Evolutionary conservation across 2,797 vertebrate genomes (phyloP).

Genomic region (Pangasius sanitwongsei): DNA sequence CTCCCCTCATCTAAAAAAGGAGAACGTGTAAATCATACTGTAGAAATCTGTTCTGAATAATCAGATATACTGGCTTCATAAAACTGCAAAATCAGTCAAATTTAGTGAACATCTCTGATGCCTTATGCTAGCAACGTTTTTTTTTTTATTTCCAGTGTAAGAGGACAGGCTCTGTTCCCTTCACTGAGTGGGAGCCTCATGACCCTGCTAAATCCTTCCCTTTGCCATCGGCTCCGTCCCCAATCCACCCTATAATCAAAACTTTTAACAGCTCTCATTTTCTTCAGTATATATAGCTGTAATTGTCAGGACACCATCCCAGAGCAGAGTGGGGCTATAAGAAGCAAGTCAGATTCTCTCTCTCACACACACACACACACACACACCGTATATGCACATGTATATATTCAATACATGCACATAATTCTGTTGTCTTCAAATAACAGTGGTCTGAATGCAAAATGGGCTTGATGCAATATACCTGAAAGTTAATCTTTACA

Average conservation of each 20-base stretch:
- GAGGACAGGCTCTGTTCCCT: slow-evolving; percentile 27
- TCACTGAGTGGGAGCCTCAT: slow-evolving; percentile 38
- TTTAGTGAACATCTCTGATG: slow-evolving; percentile 21
- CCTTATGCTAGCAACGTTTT: slow-evolving; percentile 7
- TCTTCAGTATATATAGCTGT: slow-evolving; percentile 82
- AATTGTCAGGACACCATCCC: slow-evolving; percentile 79
- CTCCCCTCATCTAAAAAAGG: no score
- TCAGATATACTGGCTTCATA: neutral
- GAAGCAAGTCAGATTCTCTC: slow-evolving; percentile 21
- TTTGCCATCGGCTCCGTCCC: slow-evolving; percentile 55
- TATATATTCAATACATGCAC: neutral
- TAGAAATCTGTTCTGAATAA: neutral
- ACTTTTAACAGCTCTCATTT: slow-evolving; percentile 80
- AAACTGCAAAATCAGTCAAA: neutral
- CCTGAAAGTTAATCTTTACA: neutral
- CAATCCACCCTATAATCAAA: slow-evolving; percentile 82
- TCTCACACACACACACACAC: neutral
- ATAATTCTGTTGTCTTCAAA: neutral
- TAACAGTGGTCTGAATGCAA: neutral
- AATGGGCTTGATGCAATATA: neutral
- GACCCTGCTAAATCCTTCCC: slow-evolving; percentile 44
- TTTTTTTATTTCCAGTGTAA: neutral
- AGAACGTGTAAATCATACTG: neutral
- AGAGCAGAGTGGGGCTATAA: slow-evolving; percentile 57
- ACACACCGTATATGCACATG: neutral